Conservation (phyloP, 2,797 vertebrate species). For the Pampus argenteus region DNA sequence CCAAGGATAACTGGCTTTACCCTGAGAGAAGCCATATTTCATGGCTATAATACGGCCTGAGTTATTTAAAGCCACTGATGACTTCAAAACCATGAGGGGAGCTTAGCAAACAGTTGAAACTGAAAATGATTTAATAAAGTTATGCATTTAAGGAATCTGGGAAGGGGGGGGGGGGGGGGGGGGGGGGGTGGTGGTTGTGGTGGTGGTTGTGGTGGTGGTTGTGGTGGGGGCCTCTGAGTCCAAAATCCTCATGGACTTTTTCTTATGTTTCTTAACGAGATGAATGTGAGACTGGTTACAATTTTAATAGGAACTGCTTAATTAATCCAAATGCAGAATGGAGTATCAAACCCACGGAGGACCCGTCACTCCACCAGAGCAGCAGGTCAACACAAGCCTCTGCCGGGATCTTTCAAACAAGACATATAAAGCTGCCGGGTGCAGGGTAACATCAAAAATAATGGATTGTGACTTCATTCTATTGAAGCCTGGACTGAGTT, state of each 20-base stretch:
- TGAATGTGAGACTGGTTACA: conserved; percentile 80
- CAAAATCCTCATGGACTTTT: conserved; percentile 75
- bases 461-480: conserved; percentile 74
- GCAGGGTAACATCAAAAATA: conserved; percentile 76
- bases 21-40: conserved; percentile 81
- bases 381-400: conserved; percentile 80
- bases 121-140: conserved; percentile 81
- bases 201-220: background rate
- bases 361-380: conserved; percentile 77
- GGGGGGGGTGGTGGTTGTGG: background rate
- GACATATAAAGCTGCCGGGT: conserved; percentile 69
- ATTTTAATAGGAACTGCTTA: conserved; percentile 86
- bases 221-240: conserved; percentile 60
- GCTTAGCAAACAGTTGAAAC: conserved; percentile 78
- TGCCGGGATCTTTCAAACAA: conserved; percentile 74
- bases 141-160: conserved; percentile 73
- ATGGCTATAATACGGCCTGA: conserved; percentile 75
- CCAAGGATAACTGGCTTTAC: conserved; percentile 81
- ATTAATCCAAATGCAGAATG: conserved; percentile 86
- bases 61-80: conserved; percentile 83
- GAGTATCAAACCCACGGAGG: conserved; percentile 81
- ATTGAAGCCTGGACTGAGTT: conserved; percentile 67
- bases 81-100: conserved; percentile 77
- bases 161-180: conserved; percentile 15
- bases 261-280: conserved; percentile 84